Evolutionary conservation across 2,888 invertebrate genomes (phyloP).

Genomic region (Athalia circularis): DNA sequence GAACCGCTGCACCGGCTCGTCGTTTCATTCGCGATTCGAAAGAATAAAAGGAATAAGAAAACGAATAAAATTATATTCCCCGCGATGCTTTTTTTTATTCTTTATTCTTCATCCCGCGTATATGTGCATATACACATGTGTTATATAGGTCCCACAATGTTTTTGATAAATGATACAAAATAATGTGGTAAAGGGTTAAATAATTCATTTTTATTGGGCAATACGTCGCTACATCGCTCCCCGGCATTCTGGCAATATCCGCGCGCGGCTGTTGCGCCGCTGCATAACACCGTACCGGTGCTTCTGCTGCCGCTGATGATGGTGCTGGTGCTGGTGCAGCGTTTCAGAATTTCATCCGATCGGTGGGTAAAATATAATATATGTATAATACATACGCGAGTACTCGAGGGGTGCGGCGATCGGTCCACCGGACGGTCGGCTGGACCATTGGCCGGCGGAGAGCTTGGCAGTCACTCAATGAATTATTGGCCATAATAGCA

Average conservation of each 20-base stretch:
- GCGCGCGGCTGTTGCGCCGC: background rate
- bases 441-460: constrained; percentile 57
- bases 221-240: constrained; percentile 26
- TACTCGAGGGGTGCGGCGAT: constrained; percentile 43
- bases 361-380: constrained; percentile 42
- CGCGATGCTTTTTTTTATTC: too few relatives aligned
- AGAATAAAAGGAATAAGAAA: background rate
- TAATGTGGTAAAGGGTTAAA: constrained; percentile 9
- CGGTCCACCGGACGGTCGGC: constrained; percentile 40
- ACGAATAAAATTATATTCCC: too few relatives aligned
- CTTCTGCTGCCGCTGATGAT: background rate
- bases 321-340: background rate
- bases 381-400: constrained; percentile 45
- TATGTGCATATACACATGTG: background rate
- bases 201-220: constrained; percentile 34
- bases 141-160: background rate
- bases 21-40: background rate
- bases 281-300: background rate
- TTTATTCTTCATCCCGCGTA: too few relatives aligned
- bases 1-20: background rate
- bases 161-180: constrained; percentile 5
- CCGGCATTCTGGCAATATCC: constrained; percentile 16
- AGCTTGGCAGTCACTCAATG: constrained; percentile 73
- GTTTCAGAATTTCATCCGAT: constrained; percentile 43
- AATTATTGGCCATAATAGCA: constrained; percentile 75